Base-by-base conservation (phyloP, 2,888 invertebrate genomes). In the Clistopyga incitator region DNA sequence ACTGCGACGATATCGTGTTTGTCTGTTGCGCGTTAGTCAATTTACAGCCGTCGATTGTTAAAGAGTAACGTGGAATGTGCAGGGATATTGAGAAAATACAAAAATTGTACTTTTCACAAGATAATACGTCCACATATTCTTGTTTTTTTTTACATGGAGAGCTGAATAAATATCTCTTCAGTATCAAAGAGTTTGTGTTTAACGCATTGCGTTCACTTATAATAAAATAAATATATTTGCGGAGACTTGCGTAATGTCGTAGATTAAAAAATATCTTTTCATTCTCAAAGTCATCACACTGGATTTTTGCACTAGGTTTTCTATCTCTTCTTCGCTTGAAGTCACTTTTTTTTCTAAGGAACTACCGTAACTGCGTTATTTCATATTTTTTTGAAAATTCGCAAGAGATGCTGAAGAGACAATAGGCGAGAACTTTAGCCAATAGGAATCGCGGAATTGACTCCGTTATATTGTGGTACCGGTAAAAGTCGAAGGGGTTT, bases 11-110 rank as follows among this genome's bases (percentile, higher is more conserved):
- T 8, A 75, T 83, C 20, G 64, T 83, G 23, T 75, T 75, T 64
- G 75, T 83, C 68, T 79, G 82, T 65, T 68, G 79, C 52, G 79
- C 79, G n/a, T 56, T 75, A n/a, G 82, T 80, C 8, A 83, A 83
- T 42, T 70, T 79, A 34, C 79, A 83, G 61, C 52, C 70, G 61
- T n/a, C 82, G 10, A 82, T 82, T 50, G 61, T 77, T n/a, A 74
- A 67, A 67, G 59, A 77, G 6, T 45, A 2, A 45, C 45, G 2
- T 8, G 8, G 45, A 4, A 45, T 45, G 8, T 4, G 45, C 8
- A 45, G 8, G 45, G 8, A 45, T 45, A 45, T 13, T 45, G 8
- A 45, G 3, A 29, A 29, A 45, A 45, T 1, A 4, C 11, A 6
- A 6, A 45, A 6, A 4, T 15, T 45, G 45, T 45, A 45, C 45